These are phyloP conservation scores for Odontamblyopus lacepedii DNA, from an alignment of 2,797 vertebrate species.

Conservation along the genomic window DNA sequence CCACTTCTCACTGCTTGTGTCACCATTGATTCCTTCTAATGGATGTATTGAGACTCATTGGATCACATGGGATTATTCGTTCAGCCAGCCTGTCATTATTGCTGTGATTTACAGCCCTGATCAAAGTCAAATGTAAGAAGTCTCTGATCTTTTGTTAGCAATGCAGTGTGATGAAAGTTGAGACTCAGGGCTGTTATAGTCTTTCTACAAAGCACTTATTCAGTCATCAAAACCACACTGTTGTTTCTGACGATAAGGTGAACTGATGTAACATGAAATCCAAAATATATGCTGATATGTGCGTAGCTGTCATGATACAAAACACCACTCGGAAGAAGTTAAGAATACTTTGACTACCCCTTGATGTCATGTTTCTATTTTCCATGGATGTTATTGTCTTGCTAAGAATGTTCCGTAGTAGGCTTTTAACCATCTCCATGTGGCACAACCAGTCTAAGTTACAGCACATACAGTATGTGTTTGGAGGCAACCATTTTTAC, in stretches of 20 bases:
- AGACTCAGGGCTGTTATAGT: conserved; percentile 27
- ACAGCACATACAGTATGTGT: no score
- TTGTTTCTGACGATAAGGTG: conserved; percentile 36
- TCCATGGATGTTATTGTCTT: no score
- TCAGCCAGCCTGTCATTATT: conserved; percentile 38
- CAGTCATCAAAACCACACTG: conserved; percentile 44
- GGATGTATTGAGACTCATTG: conserved; percentile 31
- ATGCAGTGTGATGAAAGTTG: conserved; percentile 27
- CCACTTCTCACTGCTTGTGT: not conserved
- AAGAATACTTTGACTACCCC: not conserved
- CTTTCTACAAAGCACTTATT: conserved; percentile 38
- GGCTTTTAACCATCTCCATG: no score
- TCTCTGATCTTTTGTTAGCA: conserved; percentile 43
- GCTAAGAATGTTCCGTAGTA: no score
- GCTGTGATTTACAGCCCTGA: conserved; percentile 44
- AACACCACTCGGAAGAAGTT: not conserved
- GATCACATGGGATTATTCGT: conserved; percentile 48
- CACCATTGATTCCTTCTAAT: conserved; percentile 20
- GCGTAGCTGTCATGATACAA: no score
- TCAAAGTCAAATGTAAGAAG: conserved; percentile 44
- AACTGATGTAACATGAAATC: conserved; percentile 43
- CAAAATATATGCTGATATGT: no score
- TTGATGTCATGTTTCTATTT: not conserved
- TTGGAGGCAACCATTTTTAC: no score
- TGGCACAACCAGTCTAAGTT: no score